These are phyloP conservation scores for Typhlomys cinereus DNA, from an alignment of 2,113 vertebrate genomes.

Conservation along the genomic window DNA sequence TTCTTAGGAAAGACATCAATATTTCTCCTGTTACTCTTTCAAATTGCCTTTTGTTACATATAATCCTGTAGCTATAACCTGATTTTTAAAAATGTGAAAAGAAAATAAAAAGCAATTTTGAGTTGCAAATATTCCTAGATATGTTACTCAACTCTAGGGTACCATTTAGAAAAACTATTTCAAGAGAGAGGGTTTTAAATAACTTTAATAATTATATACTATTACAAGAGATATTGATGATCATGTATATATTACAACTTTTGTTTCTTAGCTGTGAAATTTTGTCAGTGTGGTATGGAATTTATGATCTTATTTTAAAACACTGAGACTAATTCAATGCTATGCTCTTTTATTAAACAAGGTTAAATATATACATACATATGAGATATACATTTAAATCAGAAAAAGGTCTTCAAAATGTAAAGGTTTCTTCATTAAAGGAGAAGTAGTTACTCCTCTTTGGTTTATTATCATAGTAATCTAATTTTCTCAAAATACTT, in stretches of 20 bases:
- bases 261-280: too few species aligned
- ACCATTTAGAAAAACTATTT: neutral
- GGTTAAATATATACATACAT: neutral
- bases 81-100: neutral
- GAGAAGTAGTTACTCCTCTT: neutral
- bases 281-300: neutral
- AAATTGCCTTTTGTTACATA: neutral
- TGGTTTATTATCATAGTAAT: neutral
- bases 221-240: neutral
- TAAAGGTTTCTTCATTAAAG: conserved; percentile 5
- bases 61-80: neutral
- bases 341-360: neutral
- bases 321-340: neutral
- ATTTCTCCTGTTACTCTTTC: neutral
- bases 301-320: neutral
- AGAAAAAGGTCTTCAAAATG: neutral
- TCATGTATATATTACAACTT: neutral
- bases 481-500: neutral
- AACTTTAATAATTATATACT: neutral
- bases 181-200: neutral
- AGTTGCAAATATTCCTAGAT: neutral
- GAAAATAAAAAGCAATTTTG: neutral
- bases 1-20: neutral
- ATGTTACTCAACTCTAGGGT: neutral
- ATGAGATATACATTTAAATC: neutral